phyloP scores from a whole-genome alignment of 1,140 invertebrate genomes.

The Nymphalis io region DNA sequence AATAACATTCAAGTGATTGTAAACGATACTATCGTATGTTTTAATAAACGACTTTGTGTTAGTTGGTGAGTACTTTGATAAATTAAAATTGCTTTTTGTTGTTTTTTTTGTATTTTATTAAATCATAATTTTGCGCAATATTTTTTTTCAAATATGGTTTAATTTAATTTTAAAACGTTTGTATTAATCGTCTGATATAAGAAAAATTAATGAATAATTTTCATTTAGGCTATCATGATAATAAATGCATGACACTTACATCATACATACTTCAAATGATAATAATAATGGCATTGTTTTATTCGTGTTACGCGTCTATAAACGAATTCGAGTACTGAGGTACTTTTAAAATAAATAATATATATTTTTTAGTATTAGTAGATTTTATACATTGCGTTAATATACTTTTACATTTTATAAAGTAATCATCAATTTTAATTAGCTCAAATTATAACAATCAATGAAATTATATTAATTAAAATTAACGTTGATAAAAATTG shows the following conservation, averaged over 20 bases:
- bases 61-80: conserved; percentile 17
- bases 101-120: not conserved
- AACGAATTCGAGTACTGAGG: too few species aligned
- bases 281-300: not conserved
- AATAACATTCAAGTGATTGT: conserved; percentile 16
- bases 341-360: too few species aligned
- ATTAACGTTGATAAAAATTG: not conserved
- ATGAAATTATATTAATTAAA: too few species aligned
- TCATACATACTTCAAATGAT: conserved; percentile 8
- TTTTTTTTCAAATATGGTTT: too few species aligned
- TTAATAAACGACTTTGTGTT: conserved; percentile 15
- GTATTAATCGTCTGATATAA: not conserved
- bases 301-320: not conserved
- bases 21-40: conserved; percentile 7
- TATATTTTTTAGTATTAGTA: too few species aligned
- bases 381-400: too few species aligned
- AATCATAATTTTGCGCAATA: not conserved
- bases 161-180: not conserved
- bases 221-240: not conserved
- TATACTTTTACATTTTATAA: too few species aligned
- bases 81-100: conserved; percentile 3
- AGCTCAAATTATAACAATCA: too few species aligned
- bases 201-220: not conserved
- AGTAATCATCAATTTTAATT: too few species aligned
- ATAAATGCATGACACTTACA: not conserved